Evolutionary conservation across 2,797 vertebrate genomes (phyloP), one percentile per base, ranked within the genome.

Genomic region (Nannoperca obscura): DNA sequence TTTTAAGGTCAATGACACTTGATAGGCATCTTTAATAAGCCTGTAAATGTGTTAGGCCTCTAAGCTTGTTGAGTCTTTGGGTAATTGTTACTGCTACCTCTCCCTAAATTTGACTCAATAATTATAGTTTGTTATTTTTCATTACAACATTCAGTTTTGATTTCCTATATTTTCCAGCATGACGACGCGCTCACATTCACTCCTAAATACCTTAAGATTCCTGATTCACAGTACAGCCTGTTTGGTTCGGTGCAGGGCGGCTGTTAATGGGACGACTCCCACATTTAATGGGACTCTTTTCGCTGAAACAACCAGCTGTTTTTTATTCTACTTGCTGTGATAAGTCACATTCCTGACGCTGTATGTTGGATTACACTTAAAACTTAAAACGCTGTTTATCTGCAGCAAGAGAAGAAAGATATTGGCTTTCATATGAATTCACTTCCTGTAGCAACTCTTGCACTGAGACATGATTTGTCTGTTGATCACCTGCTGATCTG

Each of bases 21-120:
- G 76, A 84, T 78, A 78, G 49, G 36, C 70, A 81, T 79, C 82
- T 88, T 84, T 87, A 84, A 88, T 80, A 79, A 81, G 47, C 36
- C 59, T 69, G 67, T 71, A 74, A 79, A 88, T 67, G 71, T 86
- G 73, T 84, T 14, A 54, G 67, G 59, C 40, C 47, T 50, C n/a
- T 17, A 17, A 76, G 38, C 49, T 65, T n/a, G 63, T 78, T 50
- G 27, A 64, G 24, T 71, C 20, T 78, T 53, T 53, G 57, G 70
- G 65, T 75, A 36, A 49, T 59, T 80, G 52, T 47, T 52, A 70
- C n/a, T 58, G 7, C 44, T 65, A 10, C 65, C 13, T 38, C 32
- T 65, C n/a, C n/a, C 30, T 57, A 27, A 24, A 15, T 69, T 40
- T 74, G 32, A 74, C 71, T 64, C 24, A 55, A 68, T 76, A 49